phyloP scores from a whole-genome alignment of 1,140 invertebrate species.

The Gryon sp. region DNA sequence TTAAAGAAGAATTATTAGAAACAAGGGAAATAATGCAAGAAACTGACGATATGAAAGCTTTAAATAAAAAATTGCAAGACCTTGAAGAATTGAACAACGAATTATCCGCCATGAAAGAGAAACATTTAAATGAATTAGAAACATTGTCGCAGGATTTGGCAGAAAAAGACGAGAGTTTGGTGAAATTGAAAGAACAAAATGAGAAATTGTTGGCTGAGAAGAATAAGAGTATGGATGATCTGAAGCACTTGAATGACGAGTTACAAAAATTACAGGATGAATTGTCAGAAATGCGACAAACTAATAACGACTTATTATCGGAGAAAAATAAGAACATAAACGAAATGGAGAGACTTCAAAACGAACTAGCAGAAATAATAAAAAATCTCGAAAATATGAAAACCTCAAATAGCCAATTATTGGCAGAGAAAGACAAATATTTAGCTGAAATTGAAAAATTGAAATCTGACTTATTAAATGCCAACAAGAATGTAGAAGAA shows the following conservation, averaged over 20 bases:
- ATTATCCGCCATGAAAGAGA: neutral
- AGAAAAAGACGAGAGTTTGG: neutral
- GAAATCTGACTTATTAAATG: neutral
- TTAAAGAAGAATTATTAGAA: conserved; percentile 1
- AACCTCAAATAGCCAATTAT: neutral
- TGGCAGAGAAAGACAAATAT: no score
- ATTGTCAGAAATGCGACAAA: neutral
- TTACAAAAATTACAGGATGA: conserved; percentile 3
- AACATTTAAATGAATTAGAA: neutral
- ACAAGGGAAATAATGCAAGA: no score
- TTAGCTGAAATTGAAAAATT: neutral
- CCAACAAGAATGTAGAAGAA: neutral
- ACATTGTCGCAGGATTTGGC: no score
- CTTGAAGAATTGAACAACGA: neutral
- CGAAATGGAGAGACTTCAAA: neutral
- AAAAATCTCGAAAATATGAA: no score
- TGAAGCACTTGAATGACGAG: neutral
- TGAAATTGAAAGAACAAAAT: neutral
- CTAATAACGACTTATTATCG: neutral
- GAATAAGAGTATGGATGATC: neutral
- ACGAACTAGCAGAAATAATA: neutral
- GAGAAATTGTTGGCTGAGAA: neutral
- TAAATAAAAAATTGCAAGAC: conserved; percentile 1
- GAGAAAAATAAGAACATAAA: neutral
- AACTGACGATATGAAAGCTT: no score